These are phyloP conservation scores for Athene cunicularia DNA, from an alignment of 2,113 vertebrate species.

Conservation along the genomic window DNA sequence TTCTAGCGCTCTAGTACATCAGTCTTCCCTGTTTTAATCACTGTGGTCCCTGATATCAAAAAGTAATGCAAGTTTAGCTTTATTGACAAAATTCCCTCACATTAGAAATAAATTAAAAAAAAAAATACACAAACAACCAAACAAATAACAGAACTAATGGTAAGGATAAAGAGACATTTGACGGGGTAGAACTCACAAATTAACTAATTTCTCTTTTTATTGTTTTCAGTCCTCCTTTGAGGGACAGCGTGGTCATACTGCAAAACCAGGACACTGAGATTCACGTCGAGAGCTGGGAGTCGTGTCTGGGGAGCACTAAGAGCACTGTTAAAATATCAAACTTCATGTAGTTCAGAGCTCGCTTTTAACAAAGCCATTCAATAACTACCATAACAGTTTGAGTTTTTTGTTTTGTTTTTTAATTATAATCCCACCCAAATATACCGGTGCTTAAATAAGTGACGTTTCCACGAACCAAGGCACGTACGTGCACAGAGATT, in stretches of 20 bases:
- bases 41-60: background rate
- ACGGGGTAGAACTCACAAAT: background rate
- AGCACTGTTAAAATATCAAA: background rate
- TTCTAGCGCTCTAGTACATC: background rate
- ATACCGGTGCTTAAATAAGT: background rate
- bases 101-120: no score
- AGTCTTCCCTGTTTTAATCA: background rate
- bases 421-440: background rate
- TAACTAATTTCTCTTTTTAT: background rate
- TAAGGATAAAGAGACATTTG: background rate
- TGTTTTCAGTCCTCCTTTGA: background rate
- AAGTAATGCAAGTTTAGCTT: background rate
- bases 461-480: background rate
- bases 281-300: background rate
- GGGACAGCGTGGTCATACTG: background rate
- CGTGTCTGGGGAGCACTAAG: background rate
- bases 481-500: background rate
- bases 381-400: background rate
- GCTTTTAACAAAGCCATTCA: background rate
- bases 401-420: no score
- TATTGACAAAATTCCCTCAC: background rate
- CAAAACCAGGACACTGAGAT: background rate
- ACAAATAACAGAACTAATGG: background rate
- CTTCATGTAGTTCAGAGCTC: background rate
- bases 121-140: background rate